These are phyloP conservation scores for Tetramorium alpestre DNA, from an alignment of 1,140 invertebrate species.

Conservation along the genomic window DNA sequence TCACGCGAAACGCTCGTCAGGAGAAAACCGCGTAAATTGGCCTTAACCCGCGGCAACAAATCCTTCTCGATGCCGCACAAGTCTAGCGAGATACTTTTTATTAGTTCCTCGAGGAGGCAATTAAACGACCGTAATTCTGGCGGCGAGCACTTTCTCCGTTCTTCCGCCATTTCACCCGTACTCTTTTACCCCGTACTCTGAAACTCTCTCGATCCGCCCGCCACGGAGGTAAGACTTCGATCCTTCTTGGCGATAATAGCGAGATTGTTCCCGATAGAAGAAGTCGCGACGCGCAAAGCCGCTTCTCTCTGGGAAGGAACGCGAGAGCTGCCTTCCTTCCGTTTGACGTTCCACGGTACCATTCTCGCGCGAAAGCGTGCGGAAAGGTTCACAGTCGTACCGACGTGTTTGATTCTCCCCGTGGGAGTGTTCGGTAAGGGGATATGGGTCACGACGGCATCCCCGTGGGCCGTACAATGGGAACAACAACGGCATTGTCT, in stretches of 20 bases:
- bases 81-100: slow-evolving; percentile 74
- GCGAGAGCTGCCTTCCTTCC: slow-evolving; percentile 14
- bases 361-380: background rate
- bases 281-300: slow-evolving; percentile 30
- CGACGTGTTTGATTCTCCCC: slow-evolving; percentile 55
- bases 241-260: slow-evolving; percentile 44
- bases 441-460: slow-evolving; percentile 72
- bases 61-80: background rate
- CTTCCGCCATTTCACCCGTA: slow-evolving; percentile 6
- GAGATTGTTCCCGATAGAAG: slow-evolving; percentile 48
- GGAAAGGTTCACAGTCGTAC: slow-evolving; percentile 46
- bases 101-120: slow-evolving; percentile 78
- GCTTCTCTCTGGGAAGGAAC: background rate
- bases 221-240: background rate
- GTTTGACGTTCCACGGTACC: slow-evolving; percentile 36
- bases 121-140: slow-evolving; percentile 73
- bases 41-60: slow-evolving; percentile 2
- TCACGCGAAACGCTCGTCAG: slow-evolving; percentile 13
- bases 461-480: slow-evolving; percentile 66
- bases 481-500: slow-evolving; percentile 77
- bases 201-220: background rate
- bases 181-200: slow-evolving; percentile 7
- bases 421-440: slow-evolving; percentile 45
- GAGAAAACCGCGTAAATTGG: slow-evolving; percentile 31
- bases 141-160: slow-evolving; percentile 56